Evolutionary conservation across 2,797 vertebrate genomes (phyloP).

Genomic region (Epinephelus coioides): DNA sequence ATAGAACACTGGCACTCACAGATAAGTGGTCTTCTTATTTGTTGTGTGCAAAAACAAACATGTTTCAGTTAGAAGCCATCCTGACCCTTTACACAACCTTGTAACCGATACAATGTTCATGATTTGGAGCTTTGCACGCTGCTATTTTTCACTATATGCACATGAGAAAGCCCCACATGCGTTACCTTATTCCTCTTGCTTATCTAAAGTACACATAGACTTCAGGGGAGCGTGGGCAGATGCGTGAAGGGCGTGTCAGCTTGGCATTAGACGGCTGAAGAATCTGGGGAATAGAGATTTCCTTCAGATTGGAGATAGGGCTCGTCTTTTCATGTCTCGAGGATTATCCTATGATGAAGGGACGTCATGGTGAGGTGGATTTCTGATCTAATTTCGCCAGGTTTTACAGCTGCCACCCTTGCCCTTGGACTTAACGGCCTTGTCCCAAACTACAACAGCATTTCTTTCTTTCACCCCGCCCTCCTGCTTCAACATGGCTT

Average conservation of each 20-base stretch:
- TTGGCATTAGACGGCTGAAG: slow-evolving; percentile 54
- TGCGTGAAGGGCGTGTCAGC: slow-evolving; percentile 70
- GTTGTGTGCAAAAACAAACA: too few species aligned
- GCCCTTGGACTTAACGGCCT: slow-evolving; percentile 66
- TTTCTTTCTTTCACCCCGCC: slow-evolving; percentile 4
- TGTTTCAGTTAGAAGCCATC: too few species aligned
- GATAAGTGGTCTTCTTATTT: too few species aligned
- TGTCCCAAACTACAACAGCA: slow-evolving; percentile 40
- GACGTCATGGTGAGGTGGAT: slow-evolving; percentile 69
- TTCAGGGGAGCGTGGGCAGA: slow-evolving; percentile 48
- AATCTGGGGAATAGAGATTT: slow-evolving; percentile 74
- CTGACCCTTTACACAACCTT: too few species aligned
- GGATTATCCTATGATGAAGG: slow-evolving; percentile 80
- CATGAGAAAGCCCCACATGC: slow-evolving; percentile 47
- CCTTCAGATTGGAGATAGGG: slow-evolving; percentile 66
- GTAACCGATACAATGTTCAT: too few species aligned
- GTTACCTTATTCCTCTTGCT: slow-evolving; percentile 33
- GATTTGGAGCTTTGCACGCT: too few species aligned
- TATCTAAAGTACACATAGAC: slow-evolving; percentile 67
- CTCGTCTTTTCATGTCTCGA: slow-evolving; percentile 74
- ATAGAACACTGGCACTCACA: too few species aligned
- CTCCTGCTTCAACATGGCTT: slow-evolving; percentile 11
- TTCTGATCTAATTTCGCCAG: slow-evolving; percentile 70
- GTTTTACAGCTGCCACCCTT: slow-evolving; percentile 61
- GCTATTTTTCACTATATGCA: too few species aligned